Conservation (phyloP, 2,888 invertebrate species). For the Hypselothyrea guttata region DNA sequence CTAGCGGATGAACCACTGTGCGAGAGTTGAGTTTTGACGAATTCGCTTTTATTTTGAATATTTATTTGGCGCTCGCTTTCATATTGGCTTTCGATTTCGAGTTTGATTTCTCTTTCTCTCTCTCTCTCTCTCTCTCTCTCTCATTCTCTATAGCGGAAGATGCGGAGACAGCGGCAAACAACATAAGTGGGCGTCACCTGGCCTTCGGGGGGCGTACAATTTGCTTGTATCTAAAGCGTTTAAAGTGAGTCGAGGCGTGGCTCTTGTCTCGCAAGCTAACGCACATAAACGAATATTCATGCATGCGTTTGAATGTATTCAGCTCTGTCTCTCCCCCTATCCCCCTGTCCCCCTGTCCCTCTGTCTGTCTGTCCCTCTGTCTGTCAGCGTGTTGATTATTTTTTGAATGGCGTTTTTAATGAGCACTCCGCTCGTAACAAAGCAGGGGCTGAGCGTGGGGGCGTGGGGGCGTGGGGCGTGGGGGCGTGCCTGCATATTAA, state of each 20-base stretch:
- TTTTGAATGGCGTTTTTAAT: conserved; percentile 11
- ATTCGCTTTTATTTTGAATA: not conserved
- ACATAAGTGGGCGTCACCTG: not conserved
- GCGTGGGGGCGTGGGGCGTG: not conserved
- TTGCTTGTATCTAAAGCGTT: conserved; percentile 3
- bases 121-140: not conserved
- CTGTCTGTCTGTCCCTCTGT: not conserved
- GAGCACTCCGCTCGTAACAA: conserved; percentile 9
- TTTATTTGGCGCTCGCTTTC: too few species aligned
- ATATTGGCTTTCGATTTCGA: conserved; percentile 7
- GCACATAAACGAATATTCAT: not conserved
- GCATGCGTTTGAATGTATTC: too few species aligned
- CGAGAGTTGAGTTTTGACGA: not conserved
- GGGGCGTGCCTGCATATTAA: conserved; percentile 13
- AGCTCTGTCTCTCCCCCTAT: not conserved
- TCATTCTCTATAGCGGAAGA: not conserved
- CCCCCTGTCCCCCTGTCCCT: not conserved
- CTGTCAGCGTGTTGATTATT: conserved; percentile 5
- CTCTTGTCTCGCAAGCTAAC: not conserved
- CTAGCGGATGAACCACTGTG: too few species aligned
- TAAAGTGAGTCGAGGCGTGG: not conserved
- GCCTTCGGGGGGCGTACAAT: conserved; percentile 1
- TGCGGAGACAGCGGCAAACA: not conserved
- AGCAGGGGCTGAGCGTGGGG: too few species aligned
- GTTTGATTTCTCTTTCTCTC: not conserved